A percentile compares a stretch with the other conserved stretches of the same genome.
Conservation (phyloP, 1,140 invertebrate genomes). For the Ridgeia piscesae region DNA sequence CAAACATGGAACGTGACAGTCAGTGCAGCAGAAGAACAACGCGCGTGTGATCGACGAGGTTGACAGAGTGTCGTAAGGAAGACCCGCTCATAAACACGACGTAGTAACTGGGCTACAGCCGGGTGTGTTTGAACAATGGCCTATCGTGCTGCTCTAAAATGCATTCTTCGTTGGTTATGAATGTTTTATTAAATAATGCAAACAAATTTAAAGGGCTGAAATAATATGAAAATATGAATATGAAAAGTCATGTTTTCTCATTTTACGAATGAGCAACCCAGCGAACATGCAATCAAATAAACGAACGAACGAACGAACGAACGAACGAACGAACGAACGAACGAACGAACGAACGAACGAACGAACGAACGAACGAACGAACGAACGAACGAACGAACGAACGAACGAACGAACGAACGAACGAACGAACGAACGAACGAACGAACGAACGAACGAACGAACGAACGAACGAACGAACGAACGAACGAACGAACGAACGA, state of each 20-base stretch:
- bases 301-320: neutral
- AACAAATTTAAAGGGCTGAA: neutral
- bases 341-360: too few species aligned
- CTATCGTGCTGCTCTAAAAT: neutral
- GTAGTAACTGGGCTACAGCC: too few species aligned
- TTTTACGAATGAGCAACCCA: neutral
- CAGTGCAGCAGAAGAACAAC: too few species aligned
- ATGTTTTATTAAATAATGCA: too few species aligned
- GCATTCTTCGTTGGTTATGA: too few species aligned
- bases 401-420: neutral
- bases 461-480: neutral
- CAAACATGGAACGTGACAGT: too few species aligned
- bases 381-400: neutral
- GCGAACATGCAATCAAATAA: too few species aligned
- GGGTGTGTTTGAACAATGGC: neutral
- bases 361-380: too few species aligned
- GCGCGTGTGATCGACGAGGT: too few species aligned
- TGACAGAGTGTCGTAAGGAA: too few species aligned
- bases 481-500: neutral
- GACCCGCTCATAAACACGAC: too few species aligned
- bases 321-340: neutral
- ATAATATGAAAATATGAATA: neutral
- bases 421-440: neutral
- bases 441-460: neutral
- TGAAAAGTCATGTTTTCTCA: neutral